Evolutionary conservation across 2,113 vertebrate genomes (phyloP), one percentile per base, ranked within the genome.

Genomic region (Haliaeetus leucogaster): DNA sequence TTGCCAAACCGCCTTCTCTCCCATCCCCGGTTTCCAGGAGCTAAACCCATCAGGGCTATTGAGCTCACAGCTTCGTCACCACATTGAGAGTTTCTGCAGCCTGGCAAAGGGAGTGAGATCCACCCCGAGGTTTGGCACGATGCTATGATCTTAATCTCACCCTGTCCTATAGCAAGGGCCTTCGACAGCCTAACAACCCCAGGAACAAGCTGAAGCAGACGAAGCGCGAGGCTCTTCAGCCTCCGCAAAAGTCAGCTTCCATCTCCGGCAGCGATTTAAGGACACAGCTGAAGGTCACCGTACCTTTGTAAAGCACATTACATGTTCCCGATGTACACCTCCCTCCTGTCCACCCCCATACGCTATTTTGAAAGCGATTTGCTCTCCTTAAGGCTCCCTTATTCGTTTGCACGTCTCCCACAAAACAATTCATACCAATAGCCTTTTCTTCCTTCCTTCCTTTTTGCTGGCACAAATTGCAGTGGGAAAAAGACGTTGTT

Each of bases 301-400:
- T 80, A 95, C 95, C 96, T 96, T 94, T 63, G 71, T 47, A 50
- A 70, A 91, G 87, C 79, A 95, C 78, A 47, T 77, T 42, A 50
- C 66, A 7, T 27, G 10, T 68, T 91, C 89, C 93, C 55, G 5
- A 50, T 2, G 1, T 26, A 85, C 91, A 93, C 89, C 91, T 95
- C 91, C 89, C 82, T 95, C 89, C 91, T 92, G 89, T 95, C 95
- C 94, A 93, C 93, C 96, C 82, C 94, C 96, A 48, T 23, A 43
- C 3, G 15, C 89, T 91, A 88, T 88, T 85, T 80, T 53, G 73
- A 77, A 91, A 95, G 94, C 0, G 6, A 65, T 67, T 82, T 80
- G 82, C 71, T 93, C 58, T 95, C 91, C 96, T 94, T 92, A 73
- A 34, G 87, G 93, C 82, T 95, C 76, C 93, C 79, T 79, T 87